phyloP scores from a whole-genome alignment of 1,140 invertebrate genomes.

The Gonatopus flavifemur region DNA sequence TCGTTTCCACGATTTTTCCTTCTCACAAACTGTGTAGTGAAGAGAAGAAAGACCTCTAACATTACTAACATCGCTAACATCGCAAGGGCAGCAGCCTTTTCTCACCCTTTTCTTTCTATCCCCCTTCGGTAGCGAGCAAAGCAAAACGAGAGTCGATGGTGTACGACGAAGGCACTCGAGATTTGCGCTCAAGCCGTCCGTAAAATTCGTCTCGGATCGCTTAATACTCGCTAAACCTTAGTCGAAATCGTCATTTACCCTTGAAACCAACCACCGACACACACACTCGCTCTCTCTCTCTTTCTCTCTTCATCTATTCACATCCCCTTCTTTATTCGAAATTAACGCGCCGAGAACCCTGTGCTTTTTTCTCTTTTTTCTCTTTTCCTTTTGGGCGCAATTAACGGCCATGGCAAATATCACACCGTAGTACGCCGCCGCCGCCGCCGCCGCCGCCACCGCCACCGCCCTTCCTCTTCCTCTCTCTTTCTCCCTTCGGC shows the following conservation, averaged over 20 bases:
- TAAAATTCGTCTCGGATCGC: constrained; percentile 27
- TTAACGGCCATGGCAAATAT: constrained; percentile 23
- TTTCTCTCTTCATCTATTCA: neutral
- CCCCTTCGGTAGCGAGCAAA: constrained; percentile 13
- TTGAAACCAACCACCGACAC: too few species aligned
- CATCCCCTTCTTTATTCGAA: neutral
- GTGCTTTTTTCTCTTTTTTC: constrained; percentile 9
- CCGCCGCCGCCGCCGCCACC: neutral
- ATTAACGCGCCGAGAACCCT: constrained; percentile 8
- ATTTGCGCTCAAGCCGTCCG: constrained; percentile 25
- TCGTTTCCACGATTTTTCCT: neutral
- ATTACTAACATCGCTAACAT: too few species aligned
- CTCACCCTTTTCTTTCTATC: constrained; percentile 16
- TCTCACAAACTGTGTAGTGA: too few species aligned
- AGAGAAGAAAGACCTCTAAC: too few species aligned
- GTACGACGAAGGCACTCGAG: constrained; percentile 20
- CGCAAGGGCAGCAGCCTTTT: too few species aligned
- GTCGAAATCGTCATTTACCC: too few species aligned
- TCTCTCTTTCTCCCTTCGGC: too few species aligned
- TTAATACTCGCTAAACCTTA: constrained; percentile 28
- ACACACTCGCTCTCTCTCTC: neutral
- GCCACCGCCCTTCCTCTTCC: neutral
- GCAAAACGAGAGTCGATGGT: constrained; percentile 20
- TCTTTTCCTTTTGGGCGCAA: constrained; percentile 11
- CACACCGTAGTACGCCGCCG: constrained; percentile 11